Conservation (phyloP, 2,797 vertebrate species). For the Morus bassanus region DNA sequence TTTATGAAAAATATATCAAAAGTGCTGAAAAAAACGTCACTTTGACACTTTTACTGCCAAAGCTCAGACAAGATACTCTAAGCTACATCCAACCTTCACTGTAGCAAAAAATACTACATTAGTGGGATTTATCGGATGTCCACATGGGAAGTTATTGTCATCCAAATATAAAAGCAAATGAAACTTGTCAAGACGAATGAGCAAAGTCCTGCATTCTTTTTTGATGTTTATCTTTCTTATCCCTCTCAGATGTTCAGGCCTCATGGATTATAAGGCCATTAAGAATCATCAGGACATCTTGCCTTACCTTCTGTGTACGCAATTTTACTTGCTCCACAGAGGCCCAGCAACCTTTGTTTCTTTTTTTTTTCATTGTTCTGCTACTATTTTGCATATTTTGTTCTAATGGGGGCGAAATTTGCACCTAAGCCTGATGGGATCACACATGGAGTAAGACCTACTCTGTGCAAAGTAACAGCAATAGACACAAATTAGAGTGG, state of each 20-base stretch:
- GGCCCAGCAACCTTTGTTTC: background rate
- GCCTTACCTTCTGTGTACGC: background rate
- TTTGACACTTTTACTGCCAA: background rate
- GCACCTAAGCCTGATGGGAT: background rate
- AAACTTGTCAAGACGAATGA: background rate
- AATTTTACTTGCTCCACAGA: background rate
- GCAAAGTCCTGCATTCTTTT: background rate
- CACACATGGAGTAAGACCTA: background rate
- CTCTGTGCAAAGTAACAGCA: background rate
- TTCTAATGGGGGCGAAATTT: background rate
- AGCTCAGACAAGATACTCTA: background rate
- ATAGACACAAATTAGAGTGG: background rate
- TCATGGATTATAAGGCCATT: background rate
- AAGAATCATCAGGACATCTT: background rate
- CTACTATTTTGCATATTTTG: background rate
- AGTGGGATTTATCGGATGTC: background rate
- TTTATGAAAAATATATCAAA: background rate
- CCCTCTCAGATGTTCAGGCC: background rate
- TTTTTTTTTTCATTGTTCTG: background rate
- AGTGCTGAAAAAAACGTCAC: background rate
- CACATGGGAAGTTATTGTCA: background rate
- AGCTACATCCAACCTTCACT: background rate
- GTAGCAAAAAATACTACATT: background rate
- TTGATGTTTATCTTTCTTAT: background rate
- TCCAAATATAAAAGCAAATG: background rate